A percentile compares a stretch with the other conserved stretches of the same genome.
Evolutionary conservation across 2,113 vertebrate species (phyloP).

Genomic region (Raja brachyura): DNA sequence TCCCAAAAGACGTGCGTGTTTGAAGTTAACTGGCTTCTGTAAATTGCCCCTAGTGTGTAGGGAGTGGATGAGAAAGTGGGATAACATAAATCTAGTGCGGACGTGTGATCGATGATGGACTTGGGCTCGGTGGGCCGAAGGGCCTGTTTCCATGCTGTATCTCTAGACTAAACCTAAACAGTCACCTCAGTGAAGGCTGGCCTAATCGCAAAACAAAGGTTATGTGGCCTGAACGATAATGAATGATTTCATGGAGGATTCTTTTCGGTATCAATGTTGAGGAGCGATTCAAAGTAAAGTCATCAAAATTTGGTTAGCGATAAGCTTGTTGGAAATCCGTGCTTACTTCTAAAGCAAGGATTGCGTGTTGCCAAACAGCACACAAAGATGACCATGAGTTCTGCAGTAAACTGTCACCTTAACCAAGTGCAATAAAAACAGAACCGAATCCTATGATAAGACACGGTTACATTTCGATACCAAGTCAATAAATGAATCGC

Average conservation of each 20-base stretch:
- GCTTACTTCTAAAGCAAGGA: constrained; percentile 29
- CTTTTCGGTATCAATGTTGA: not conserved
- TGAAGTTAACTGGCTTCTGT: no score
- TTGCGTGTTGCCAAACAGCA: not conserved
- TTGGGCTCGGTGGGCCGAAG: no score
- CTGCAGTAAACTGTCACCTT: constrained; percentile 19
- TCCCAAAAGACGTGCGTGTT: no score
- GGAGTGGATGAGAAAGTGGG: no score
- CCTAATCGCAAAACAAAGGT: constrained; percentile 26
- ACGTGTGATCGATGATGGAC: no score
- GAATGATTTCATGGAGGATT: not conserved
- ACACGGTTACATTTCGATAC: not conserved
- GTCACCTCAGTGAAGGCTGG: not conserved
- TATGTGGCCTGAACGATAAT: not conserved
- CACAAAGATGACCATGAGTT: constrained; percentile 23
- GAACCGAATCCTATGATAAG: not conserved
- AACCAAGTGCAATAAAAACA: constrained; percentile 17
- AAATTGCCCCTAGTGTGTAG: no score
- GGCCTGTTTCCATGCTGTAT: no score
- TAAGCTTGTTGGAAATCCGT: constrained; percentile 32
- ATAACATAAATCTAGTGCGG: no score
- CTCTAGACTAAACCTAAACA: not conserved
- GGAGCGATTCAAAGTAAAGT: not conserved
- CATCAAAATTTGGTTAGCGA: constrained; percentile 18
- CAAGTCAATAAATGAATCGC: not conserved